Base-by-base conservation (phyloP, 2,113 vertebrate species). In the Hippocampus guttulatus region DNA sequence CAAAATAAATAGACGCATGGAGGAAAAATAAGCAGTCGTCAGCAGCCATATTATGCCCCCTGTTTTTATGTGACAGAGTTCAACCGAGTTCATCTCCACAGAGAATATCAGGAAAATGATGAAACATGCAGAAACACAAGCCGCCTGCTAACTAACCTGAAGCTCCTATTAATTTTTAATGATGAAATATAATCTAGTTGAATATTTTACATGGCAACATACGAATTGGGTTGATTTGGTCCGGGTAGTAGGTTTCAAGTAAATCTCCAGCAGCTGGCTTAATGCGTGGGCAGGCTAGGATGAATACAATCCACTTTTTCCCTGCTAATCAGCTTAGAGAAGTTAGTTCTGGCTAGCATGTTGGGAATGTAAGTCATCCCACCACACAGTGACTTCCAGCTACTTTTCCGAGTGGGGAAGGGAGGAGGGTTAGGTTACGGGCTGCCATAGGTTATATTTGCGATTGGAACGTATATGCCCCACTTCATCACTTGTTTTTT, bases 81-180 rank as follows among this genome's bases (percentile, higher is more conserved):
- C 14, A 76, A 30, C 54, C 21, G 51, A 72, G 70, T n/a, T 79
- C 74, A 70, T 74, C 71, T 54, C 68, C 54, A 6, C 43, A 62
- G 69, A 68, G 78, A 79, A 68, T 82, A 86, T 88, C 75, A 74
- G 83, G 74, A 75, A 77, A 81, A 85, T 90, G 88, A 90, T 3
- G 88, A 86, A 87, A 90, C 63, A 64, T 11, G 20, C 58, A 72
- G 88, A 85, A 90, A 90, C 10, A 73, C 51, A 8, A 55, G 8
- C 68, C n/a, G 68, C 63, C 51, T 79, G 62, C 64, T 52, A 75
- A 81, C 74, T 25, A 70, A 72, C 65, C 74, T 65, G 12, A 67
- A 76, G 75, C 64, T 45, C 21, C 52, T 64, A 40, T 58, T n/a
- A 25, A 49, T 49, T 77, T 55, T 69, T 54, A 57, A 12, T 82